Evolutionary conservation across 23 tunicate genomes (phyloP).

Genomic region (Halocynthia aurantium): DNA sequence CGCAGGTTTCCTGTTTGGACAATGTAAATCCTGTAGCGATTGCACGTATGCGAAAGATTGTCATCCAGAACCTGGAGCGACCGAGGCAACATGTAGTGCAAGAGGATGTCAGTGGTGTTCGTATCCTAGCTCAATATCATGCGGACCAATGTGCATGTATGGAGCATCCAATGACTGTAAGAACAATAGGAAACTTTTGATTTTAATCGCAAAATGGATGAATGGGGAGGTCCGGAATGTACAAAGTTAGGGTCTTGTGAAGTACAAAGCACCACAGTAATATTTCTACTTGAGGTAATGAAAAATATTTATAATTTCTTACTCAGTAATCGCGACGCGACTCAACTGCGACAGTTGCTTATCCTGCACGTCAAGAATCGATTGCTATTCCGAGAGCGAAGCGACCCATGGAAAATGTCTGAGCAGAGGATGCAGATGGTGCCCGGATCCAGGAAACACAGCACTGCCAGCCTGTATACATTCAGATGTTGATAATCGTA

Average conservation of each 20-base stretch:
- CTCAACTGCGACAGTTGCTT: slow-evolving; percentile 2
- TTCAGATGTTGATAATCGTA: slow-evolving; percentile 10
- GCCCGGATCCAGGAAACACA: background rate
- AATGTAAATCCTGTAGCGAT: slow-evolving; percentile 16
- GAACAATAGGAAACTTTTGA: background rate
- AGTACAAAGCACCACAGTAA: no score
- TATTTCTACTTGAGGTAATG: no score
- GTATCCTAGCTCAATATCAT: slow-evolving; percentile 1
- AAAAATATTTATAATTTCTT: background rate
- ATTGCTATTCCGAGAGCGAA: slow-evolving; percentile 11
- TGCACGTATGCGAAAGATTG: slow-evolving; percentile 23
- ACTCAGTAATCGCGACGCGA: background rate
- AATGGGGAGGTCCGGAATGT: no score
- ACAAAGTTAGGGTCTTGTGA: no score
- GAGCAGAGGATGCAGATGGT: slow-evolving; percentile 17
- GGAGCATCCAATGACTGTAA: slow-evolving; percentile 2
- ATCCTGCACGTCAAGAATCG: slow-evolving; percentile 1
- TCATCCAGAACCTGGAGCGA: slow-evolving; percentile 28
- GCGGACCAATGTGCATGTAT: slow-evolving; percentile 18
- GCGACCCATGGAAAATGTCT: slow-evolving; percentile 14
- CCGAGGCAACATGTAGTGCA: background rate
- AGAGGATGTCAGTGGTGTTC: slow-evolving; percentile 24
- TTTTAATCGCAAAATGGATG: no score
- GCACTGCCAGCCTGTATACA: slow-evolving; percentile 10
- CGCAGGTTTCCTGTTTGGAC: slow-evolving; percentile 6